Evolutionary conservation across 2,888 invertebrate genomes (phyloP), one percentile per base, ranked within the genome.

Genomic region (Hedychridium roseum): DNA sequence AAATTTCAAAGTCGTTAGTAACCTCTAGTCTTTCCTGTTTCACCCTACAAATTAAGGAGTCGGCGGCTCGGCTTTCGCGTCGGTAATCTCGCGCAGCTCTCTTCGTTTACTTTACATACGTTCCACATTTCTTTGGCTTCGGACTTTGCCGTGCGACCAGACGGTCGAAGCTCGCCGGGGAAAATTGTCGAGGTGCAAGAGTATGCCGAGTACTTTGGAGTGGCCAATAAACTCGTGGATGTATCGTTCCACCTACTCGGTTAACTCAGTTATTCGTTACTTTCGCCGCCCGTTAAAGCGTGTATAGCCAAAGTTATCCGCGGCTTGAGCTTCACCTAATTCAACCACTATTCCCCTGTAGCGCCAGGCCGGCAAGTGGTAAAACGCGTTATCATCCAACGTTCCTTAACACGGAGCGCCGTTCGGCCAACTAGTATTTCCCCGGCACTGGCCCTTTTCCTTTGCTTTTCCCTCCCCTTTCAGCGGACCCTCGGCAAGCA

Each of bases 211-310:
- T 51, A 42, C 35, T 42, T 21, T 31, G 43, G 47, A 38, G 44
- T 51, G 48, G 36, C 44, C 44, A 31, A 31, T 32, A 48, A 51
- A 54, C 51, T 54, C 50, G n/a, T 31, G 40, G 42, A 43, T 11
- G 51, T 51, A 51, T 51, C 44, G 44, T 38, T 54, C 48, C 47
- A 45, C 43, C 40, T 39, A 28, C 48, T 40, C 44, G 32, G 48
- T 55, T 52, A 43, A 55, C 51, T 55, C 52, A 41, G 52, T 55
- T 52, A 55, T 52, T 55, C 45, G 48, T 52, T 55, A 52, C 52
- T 52, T 49, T 51, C 48, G 47, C 47, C 44, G n/a, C n/a, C 44
- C 47, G 48, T 51, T 54, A 54, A 51, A 54, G 45, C 45, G 42
- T 48, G 40, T 55, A 48, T 51, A 51, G 44, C 43, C 21, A 49